Percentiles rank a stretch among this genome's conserved stretches.
These are phyloP conservation scores for Hydrocynus forskahlii DNA, from an alignment of 2,797 vertebrate genomes.

Conservation along the genomic window DNA sequence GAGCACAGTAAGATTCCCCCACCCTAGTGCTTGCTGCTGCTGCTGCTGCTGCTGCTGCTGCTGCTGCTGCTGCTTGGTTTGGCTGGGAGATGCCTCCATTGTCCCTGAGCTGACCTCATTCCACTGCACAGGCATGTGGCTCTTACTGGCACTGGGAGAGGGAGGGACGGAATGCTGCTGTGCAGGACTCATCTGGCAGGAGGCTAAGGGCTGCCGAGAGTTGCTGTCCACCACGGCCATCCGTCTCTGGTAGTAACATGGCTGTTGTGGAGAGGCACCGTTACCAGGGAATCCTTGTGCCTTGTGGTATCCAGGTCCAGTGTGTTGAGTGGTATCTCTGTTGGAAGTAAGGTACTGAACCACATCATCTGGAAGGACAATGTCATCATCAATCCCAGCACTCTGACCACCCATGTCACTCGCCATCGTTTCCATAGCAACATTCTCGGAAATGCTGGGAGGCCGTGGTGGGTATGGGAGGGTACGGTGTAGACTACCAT, in stretches of 20 bases:
- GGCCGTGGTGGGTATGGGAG: constrained; percentile 74
- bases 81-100: constrained; percentile 68
- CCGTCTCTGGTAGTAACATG: constrained; percentile 68
- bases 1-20: constrained; percentile 78
- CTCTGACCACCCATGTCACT: constrained; percentile 56
- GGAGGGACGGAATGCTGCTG: constrained; percentile 42
- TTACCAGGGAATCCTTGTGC: constrained; percentile 70
- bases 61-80: constrained; percentile 65
- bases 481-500: constrained; percentile 62
- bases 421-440: constrained; percentile 74
- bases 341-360: constrained; percentile 81
- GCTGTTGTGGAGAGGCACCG: constrained; percentile 40
- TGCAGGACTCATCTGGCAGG: constrained; percentile 70
- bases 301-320: constrained; percentile 56
- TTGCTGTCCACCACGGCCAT: constrained; percentile 57
- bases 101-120: constrained; percentile 83
- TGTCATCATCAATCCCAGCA: constrained; percentile 72
- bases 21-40: constrained; percentile 54
- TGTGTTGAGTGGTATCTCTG: constrained; percentile 52
- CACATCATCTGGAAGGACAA: constrained; percentile 81
- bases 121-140: constrained; percentile 82
- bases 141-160: constrained; percentile 56
- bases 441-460: constrained; percentile 84
- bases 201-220: constrained; percentile 58
- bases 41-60: constrained; percentile 59